Evolutionary conservation across 2,888 invertebrate genomes (phyloP), one percentile per base, ranked within the genome.

Genomic region (Cerceris ruficornis): DNA sequence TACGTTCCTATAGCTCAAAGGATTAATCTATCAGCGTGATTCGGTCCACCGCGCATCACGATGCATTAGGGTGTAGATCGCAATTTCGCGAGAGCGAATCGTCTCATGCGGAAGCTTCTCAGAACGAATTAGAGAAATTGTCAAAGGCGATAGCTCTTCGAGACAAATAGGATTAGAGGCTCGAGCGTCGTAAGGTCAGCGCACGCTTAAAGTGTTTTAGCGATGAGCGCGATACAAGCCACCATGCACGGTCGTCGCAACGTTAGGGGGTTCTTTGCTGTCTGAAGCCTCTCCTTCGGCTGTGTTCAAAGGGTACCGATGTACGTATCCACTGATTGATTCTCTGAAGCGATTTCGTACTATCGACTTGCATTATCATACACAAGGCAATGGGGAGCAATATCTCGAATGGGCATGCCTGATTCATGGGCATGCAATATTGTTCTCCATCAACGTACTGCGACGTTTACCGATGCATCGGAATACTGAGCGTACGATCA

Each of bases 381-480:
- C 68, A 41, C 50, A 55, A 81, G 73, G 60, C 69, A 69, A 66
- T 64, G 72, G 75, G 65, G 78, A 46, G 71, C 78, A 70, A 84
- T 75, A 79, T 81, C 81, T 75, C 78, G 82, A 74, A 66, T 69
- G 75, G 57, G 70, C 66, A 75, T 58, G 84, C 58, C 76, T 83
- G 83, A 83, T 84, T 83, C 83, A 84, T 81, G 75, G 78, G 61
- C 73, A 66, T 54, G 73, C 73, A 78, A 83, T 84, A 83, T 83
- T 84, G 83, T 84, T 73, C 84, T 64, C 75, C 43, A 75, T 81
- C 78, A 70, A 59, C 64, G 59, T 69, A 66, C 77, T 69, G 52
- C 78, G 70, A 77, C 69, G 73, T 43, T 72, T 60, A 52, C 50
- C 69, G 69, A 65, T 66, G 66, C 73, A 73, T 78, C 84, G 66